These are phyloP conservation scores for Aptenodytes patagonicus DNA, from an alignment of 2,113 vertebrate species.

Conservation along the genomic window DNA sequence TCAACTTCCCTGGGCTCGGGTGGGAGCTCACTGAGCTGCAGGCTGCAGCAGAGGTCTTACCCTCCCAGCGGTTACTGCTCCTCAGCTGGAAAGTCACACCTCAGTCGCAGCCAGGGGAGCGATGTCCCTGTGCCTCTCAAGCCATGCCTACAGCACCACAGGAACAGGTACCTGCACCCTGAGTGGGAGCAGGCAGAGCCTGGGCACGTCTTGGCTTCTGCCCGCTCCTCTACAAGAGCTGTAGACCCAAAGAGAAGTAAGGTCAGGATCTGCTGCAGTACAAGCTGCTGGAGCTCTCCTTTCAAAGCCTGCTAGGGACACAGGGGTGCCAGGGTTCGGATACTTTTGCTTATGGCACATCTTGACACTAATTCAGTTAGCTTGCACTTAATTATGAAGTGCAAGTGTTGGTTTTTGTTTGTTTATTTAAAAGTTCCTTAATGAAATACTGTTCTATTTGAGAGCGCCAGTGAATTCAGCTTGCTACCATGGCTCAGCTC, in stretches of 20 bases:
- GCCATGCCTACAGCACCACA: accelerated
- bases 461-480: not conserved
- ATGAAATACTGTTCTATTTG: not conserved
- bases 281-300: not conserved
- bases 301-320: not conserved
- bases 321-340: accelerated
- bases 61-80: accelerated
- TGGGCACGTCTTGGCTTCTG: accelerated
- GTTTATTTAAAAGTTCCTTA: not conserved
- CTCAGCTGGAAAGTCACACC: not conserved
- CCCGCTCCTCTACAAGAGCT: not conserved
- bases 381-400: not conserved
- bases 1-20: accelerated
- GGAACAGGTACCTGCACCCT: not conserved
- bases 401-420: not conserved
- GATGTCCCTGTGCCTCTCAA: not conserved
- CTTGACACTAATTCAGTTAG: not conserved
- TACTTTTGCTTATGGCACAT: not conserved
- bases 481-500: not conserved
- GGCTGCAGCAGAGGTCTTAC: not conserved
- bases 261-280: accelerated
- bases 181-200: not conserved
- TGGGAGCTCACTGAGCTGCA: accelerated
- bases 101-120: accelerated
- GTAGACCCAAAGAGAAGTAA: not conserved